Conservation (phyloP, 1,140 invertebrate species). For the Aphelenchoides fujianensis region DNA sequence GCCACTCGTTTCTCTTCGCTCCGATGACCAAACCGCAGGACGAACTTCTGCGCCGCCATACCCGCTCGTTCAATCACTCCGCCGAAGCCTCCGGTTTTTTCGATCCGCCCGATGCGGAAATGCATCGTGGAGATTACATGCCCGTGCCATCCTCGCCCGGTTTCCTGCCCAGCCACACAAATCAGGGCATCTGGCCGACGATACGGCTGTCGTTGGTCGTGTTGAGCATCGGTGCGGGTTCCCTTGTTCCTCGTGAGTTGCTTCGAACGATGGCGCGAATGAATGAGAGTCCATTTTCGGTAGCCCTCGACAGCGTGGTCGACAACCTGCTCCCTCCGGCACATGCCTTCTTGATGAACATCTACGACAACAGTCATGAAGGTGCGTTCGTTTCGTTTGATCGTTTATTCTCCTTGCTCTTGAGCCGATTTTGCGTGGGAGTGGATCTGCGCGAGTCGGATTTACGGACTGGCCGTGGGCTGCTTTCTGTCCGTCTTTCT, state of each 20-base stretch:
- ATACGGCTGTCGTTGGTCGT: slow-evolving; percentile 37
- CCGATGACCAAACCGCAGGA: slow-evolving; percentile 6
- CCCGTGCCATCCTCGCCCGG: background rate
- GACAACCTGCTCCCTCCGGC: slow-evolving; percentile 45
- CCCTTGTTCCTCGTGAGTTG: slow-evolving; percentile 43
- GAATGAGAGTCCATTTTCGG: slow-evolving; percentile 32
- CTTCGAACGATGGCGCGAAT: background rate
- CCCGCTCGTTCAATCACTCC: background rate
- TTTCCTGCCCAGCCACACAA: background rate
- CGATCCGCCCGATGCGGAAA: background rate
- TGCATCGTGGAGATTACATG: background rate
- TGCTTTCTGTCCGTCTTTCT: slow-evolving; percentile 39
- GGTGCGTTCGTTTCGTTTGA: no score
- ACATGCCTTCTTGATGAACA: slow-evolving; percentile 26
- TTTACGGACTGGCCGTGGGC: slow-evolving; percentile 43
- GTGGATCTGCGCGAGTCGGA: slow-evolving; percentile 49
- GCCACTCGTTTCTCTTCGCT: background rate
- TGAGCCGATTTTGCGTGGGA: slow-evolving; percentile 46
- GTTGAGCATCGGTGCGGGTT: slow-evolving; percentile 46
- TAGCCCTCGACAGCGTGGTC: slow-evolving; percentile 46
- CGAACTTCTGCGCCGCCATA: background rate
- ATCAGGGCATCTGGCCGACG: slow-evolving; percentile 18
- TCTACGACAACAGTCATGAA: no score
- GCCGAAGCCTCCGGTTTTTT: no score
- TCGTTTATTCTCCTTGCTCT: no score